Base-by-base conservation (phyloP, 2,113 vertebrate species). In the Scytalopus superciliaris region DNA sequence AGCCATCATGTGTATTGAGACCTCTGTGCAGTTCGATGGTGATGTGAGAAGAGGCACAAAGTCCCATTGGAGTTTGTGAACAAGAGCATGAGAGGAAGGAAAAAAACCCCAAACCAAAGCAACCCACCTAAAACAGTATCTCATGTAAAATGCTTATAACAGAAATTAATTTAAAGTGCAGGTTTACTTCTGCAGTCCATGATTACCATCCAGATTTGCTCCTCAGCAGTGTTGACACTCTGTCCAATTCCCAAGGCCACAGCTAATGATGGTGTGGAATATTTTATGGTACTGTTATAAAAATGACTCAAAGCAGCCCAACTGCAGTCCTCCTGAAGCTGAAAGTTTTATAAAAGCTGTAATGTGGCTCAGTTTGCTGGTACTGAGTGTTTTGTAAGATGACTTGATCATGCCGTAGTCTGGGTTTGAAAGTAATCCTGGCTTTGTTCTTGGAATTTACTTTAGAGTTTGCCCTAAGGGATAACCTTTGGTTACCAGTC, bases 371-470 rank as follows among this genome's bases (percentile, higher is more conserved):
- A 42, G 12, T 67, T 44, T 60, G 14, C 27, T n/a, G 24, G 4
- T 44, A 31, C 59, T 23, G 19, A 39, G 22, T 14, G 27, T 78
- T 88, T 33, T 60, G 9, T 76, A 40, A 68, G 5, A n/a, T 31
- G 52, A 30, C 15, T 63, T 50, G 15, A 16, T 33, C 42, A 19
- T 67, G 18, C 19, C 64, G 39, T 45, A 55, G 11, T 31, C 24
- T 69, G 17, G 5, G 12, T 53, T 67, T 82, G 39, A 42, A 85
- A 55, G 23, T 52, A 62, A 87, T 67, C 47, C 47, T 37, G 37
- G 53, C 47, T 81, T 87, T 84, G 23, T 40, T 85, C 50, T 19
- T 86, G 45, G 62, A 69, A 66, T 85, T 93, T 83, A 21, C 59
- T 69, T 69, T 25, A 35, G 37, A 3, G 1, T 50, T 92, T 75